Evolutionary conservation across 2,797 vertebrate genomes (phyloP).

Genomic region (Pangasius sanitwongsei): DNA sequence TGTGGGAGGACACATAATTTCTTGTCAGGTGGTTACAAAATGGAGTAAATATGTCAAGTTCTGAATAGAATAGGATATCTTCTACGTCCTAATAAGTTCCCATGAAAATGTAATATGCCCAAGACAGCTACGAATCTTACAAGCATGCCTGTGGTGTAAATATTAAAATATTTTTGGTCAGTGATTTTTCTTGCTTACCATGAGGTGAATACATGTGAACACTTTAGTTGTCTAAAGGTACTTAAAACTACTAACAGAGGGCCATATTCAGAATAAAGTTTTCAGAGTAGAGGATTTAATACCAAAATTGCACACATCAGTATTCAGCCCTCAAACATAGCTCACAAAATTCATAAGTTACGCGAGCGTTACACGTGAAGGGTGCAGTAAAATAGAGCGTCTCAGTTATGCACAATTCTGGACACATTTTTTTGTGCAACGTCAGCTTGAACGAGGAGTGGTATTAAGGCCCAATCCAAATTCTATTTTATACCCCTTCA

Average conservation of each 20-base stretch:
- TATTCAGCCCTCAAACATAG: neutral
- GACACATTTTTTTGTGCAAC: neutral
- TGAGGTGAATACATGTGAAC: neutral
- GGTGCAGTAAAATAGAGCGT: neutral
- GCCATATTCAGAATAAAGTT: neutral
- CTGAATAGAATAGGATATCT: neutral
- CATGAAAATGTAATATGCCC: neutral
- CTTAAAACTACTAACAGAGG: neutral
- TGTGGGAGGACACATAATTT: conserved; percentile 26
- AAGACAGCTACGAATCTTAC: neutral
- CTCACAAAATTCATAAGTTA: neutral
- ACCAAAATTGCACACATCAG: neutral
- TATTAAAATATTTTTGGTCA: neutral
- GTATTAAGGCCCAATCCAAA: neutral
- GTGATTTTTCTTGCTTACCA: neutral
- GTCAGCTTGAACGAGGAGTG: neutral
- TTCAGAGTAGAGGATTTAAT: neutral
- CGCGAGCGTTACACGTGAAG: neutral
- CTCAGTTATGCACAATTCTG: neutral
- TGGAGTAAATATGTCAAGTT: neutral
- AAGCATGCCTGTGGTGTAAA: neutral
- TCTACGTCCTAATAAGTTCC: neutral
- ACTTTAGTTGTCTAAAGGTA: neutral
- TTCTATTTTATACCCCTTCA: no score
- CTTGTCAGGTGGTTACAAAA: conserved; percentile 11